Conservation (phyloP, 1,140 invertebrate species). For the Oreohelix idahoensis region DNA sequence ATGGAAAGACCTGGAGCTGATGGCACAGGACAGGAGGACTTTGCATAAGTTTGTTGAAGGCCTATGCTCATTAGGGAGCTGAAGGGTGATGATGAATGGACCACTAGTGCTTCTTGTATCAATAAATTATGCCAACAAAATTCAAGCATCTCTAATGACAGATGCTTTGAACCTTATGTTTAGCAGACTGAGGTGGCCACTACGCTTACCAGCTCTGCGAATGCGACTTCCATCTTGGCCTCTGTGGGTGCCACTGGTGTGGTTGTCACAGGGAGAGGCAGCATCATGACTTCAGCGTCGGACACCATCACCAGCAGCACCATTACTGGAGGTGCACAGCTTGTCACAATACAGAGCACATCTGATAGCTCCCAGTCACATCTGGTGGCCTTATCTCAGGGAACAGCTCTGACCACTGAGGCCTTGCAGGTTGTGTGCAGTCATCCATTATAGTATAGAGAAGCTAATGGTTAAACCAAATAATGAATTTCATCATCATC, state of each 20-base stretch:
- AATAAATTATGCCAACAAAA: too few relatives aligned
- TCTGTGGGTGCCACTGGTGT: neutral
- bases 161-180: neutral
- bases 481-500: too few relatives aligned
- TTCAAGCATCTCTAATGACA: too few relatives aligned
- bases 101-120: too few relatives aligned
- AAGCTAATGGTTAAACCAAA: too few relatives aligned
- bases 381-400: slow-evolving; percentile 5
- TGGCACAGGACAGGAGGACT: too few relatives aligned
- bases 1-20: too few relatives aligned
- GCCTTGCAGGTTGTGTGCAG: slow-evolving; percentile 16
- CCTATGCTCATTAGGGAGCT: too few relatives aligned
- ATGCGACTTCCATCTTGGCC: neutral
- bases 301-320: neutral
- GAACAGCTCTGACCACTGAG: slow-evolving; percentile 12
- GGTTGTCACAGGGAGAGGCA: neutral
- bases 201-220: neutral
- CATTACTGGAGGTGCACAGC: slow-evolving; percentile 6
- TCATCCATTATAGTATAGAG: too few relatives aligned
- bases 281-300: neutral
- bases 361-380: neutral
- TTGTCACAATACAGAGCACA: slow-evolving; percentile 7
- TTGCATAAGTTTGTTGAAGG: too few relatives aligned
- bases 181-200: neutral
- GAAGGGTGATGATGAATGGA: too few relatives aligned